Evolutionary conservation across 2,888 invertebrate genomes (phyloP).

Genomic region (Acheta domesticus): DNA sequence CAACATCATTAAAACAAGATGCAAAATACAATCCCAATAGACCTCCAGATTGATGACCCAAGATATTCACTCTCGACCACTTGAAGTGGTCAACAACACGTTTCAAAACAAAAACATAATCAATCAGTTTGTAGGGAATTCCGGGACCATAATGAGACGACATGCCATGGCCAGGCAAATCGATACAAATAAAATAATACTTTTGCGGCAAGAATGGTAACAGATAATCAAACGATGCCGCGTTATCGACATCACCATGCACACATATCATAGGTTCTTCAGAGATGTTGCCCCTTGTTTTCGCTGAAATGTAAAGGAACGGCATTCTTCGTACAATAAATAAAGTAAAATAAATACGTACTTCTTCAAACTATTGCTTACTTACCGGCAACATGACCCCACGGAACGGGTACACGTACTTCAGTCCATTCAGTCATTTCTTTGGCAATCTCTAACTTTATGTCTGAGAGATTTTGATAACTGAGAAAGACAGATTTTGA

Average conservation of each 20-base stretch:
- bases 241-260: slow-evolving; percentile 50
- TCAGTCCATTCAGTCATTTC: slow-evolving; percentile 40
- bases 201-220: slow-evolving; percentile 45
- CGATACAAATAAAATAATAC: slow-evolving; percentile 47
- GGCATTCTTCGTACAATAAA: slow-evolving; percentile 42
- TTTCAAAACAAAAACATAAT: slow-evolving; percentile 43
- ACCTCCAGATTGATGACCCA: slow-evolving; percentile 54
- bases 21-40: slow-evolving; percentile 47
- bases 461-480: no score
- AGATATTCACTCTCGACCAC: slow-evolving; percentile 46
- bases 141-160: slow-evolving; percentile 48
- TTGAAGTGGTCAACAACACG: slow-evolving; percentile 45
- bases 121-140: slow-evolving; percentile 44
- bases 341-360: slow-evolving; percentile 37
- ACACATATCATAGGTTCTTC: slow-evolving; percentile 43
- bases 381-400: slow-evolving; percentile 57
- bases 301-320: slow-evolving; percentile 39
- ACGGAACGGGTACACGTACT: slow-evolving; percentile 53
- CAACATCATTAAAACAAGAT: slow-evolving; percentile 47
- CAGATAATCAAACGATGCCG: slow-evolving; percentile 49
- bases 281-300: slow-evolving; percentile 42
- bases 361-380: not conserved
- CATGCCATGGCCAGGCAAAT: slow-evolving; percentile 52
- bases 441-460: no score
- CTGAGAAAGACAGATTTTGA: no score